Base-by-base conservation (phyloP, 2,888 invertebrate species). In the Himalopsyche anomala region DNA sequence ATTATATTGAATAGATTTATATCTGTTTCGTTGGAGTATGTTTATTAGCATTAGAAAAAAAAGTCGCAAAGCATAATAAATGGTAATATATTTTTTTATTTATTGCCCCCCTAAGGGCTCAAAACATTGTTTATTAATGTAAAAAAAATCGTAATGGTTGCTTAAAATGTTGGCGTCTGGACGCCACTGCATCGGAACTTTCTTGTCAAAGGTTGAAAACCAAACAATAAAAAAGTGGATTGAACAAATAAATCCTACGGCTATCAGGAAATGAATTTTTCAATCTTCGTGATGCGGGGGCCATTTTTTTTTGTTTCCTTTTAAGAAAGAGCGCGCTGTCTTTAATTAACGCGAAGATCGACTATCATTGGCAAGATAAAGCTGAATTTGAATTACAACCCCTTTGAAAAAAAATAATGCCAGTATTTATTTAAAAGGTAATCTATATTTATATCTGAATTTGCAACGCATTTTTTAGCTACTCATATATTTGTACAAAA, bases 221-320 rank as follows among this genome's bases (percentile, higher is more conserved):
- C 88, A 88, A 88, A 88, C 87, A 88, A 86, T 86, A 88, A 87
- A 86, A 88, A 88, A 62, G 62, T 62, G 62, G 62, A 62, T 62
- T 62, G 62, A 62, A 28, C n/a, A 62, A 62, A 28, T 62, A 62
- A 62, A 62, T 62, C 62, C 62, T 19, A 62, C 19, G n/a, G 62
- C 62, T 62, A 62, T 80, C 80, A 80, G 80, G 80, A 80, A 80
- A 80, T 80, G 80, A 80, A 80, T 62, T 62, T 62, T 62, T 62
- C 62, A 62, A 62, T 62, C 62, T 62, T 62, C 8, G 62, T 19
- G 3, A 19, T 19, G 28, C 28, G 62, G 84, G 51, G 40, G 19
- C 55, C 54, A 55, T 84, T 81, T 62, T 81, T 62, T 62, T 62
- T 28, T 62, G 12, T 28, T 62, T 62, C 62, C 62, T 28, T 19